These are phyloP conservation scores for Dromaius novaehollandiae DNA, from an alignment of 2,113 vertebrate genomes.

Conservation along the genomic window DNA sequence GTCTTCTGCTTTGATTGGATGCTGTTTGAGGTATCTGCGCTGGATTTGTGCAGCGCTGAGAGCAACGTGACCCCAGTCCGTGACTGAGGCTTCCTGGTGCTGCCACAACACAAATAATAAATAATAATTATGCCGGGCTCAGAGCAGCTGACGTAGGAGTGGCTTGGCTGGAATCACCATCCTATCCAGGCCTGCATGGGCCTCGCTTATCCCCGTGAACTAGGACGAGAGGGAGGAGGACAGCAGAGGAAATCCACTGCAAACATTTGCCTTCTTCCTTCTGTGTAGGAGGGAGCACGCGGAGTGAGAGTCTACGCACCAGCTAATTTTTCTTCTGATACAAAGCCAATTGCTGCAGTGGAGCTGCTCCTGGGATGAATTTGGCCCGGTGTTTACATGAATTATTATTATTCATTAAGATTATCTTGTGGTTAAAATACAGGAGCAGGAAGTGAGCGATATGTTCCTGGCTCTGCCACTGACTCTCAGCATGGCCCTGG, in stretches of 20 bases:
- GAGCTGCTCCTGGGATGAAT: conserved; percentile 11
- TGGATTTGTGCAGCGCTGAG: rapidly evolving
- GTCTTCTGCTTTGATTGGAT: not conserved
- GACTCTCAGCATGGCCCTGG: conserved; percentile 25
- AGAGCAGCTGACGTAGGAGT: conserved; percentile 18
- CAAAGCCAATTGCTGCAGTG: not conserved
- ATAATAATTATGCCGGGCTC: conserved; percentile 1
- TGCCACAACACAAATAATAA: conserved; percentile 7
- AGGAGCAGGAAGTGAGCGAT: conserved; percentile 23
- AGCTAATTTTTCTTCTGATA: not conserved
- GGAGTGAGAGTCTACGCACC: not conserved
- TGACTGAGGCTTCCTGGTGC: not conserved
- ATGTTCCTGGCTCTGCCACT: conserved; percentile 46
- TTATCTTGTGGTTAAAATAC: conserved; percentile 52
- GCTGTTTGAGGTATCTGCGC: rapidly evolving
- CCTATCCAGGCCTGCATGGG: not conserved
- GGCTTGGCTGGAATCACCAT: not conserved
- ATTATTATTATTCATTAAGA: conserved; percentile 49
- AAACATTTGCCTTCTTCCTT: not conserved
- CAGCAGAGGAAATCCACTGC: conserved; percentile 14
- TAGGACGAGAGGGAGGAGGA: not conserved
- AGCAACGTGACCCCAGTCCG: not conserved
- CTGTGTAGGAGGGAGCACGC: not conserved
- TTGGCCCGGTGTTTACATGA: not conserved
- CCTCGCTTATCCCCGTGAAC: not conserved